These are phyloP conservation scores for Hypsibius dujardini DNA, from an alignment of 1,140 invertebrate genomes.

Conservation along the genomic window DNA sequence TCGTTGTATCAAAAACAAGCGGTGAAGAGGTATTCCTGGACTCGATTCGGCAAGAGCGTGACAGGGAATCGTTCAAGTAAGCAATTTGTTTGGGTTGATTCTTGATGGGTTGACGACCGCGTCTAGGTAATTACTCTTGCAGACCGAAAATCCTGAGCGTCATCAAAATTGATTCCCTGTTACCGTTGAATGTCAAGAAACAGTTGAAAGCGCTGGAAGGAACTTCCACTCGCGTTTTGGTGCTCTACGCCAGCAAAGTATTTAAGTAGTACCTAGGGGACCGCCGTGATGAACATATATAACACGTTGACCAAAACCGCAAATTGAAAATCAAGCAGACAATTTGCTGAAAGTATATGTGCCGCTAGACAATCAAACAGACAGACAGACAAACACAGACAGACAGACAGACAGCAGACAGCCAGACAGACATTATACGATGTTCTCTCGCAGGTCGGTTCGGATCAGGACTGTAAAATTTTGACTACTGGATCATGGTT, in stretches of 20 bases:
- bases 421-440: no score
- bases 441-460: slow-evolving; percentile 11
- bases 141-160: background rate
- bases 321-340: no score
- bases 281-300: no score
- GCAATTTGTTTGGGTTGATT: background rate
- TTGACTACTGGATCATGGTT: slow-evolving; percentile 89
- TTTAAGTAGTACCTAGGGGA: no score
- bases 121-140: background rate
- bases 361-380: no score
- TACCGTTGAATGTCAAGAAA: background rate
- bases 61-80: background rate
- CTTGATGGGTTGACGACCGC: background rate
- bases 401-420: no score
- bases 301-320: no score
- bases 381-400: no score
- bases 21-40: background rate
- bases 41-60: background rate
- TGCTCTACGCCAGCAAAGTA: background rate
- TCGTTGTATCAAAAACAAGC: background rate
- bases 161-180: background rate
- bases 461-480: slow-evolving; percentile 83
- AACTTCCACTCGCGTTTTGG: background rate
- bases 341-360: no score
- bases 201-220: background rate